Conservation (phyloP, 2,797 vertebrate genomes). For the Gallirallus australis region DNA sequence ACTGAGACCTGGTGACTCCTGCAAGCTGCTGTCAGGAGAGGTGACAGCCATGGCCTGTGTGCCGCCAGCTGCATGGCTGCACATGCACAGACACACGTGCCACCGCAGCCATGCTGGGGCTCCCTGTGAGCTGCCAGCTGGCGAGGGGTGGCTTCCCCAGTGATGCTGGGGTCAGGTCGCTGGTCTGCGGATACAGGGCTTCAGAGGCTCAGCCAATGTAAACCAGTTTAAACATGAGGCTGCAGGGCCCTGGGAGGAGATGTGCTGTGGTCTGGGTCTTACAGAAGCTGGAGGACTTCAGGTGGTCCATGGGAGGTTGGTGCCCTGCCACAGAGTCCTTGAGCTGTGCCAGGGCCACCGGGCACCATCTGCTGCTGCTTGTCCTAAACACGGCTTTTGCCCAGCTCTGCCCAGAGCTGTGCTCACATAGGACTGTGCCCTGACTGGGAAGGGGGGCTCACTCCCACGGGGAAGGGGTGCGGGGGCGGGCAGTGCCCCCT, state of each 20-base stretch:
- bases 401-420: background rate
- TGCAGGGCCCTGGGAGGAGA: background rate
- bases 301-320: fast-evolving
- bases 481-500: background rate
- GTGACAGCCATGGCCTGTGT: background rate
- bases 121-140: background rate
- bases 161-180: background rate
- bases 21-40: background rate
- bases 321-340: background rate
- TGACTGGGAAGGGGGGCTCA: background rate
- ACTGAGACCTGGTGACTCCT: background rate
- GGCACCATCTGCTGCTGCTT: background rate
- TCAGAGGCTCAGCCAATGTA: background rate
- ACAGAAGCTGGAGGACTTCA: background rate
- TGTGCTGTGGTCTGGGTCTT: fast-evolving
- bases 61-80: background rate
- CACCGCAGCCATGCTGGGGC: background rate
- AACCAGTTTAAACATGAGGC: fast-evolving
- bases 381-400: background rate
- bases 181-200: fast-evolving
- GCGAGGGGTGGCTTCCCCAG: background rate
- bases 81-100: background rate
- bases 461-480: fast-evolving
- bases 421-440: fast-evolving
- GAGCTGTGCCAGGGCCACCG: background rate